phyloP scores from a whole-genome alignment of 1,140 invertebrate species.

The Drosophila repletoides region DNA sequence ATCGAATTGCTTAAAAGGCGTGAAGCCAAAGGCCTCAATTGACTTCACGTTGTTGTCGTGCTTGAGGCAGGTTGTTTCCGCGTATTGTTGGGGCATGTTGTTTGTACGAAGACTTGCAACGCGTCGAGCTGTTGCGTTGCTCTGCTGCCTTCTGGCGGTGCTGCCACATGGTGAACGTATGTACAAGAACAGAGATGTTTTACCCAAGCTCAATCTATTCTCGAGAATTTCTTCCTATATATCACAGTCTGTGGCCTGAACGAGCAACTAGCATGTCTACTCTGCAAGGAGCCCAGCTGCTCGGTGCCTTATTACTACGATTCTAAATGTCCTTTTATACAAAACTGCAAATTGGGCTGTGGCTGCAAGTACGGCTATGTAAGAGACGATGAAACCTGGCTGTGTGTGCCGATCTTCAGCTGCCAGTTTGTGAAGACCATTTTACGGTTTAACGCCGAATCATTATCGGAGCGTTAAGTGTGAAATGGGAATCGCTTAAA shows the following conservation, averaged over 20 bases:
- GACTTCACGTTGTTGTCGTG: constrained; percentile 5
- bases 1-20: constrained; percentile 26
- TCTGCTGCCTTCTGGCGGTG: background rate
- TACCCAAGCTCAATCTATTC: background rate
- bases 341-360: constrained; percentile 37
- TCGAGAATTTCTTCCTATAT: background rate
- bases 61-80: constrained; percentile 1
- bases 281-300: constrained; percentile 40
- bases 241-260: constrained; percentile 47
- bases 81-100: constrained; percentile 18
- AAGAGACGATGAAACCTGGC: constrained; percentile 22
- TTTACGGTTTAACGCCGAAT: background rate
- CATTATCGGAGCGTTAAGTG: background rate
- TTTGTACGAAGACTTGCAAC: constrained; percentile 28
- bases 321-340: background rate
- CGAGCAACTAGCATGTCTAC: constrained; percentile 39
- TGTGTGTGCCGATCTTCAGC: constrained; percentile 22
- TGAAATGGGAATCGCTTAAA: background rate
- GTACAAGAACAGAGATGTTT: constrained; percentile 4
- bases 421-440: constrained; percentile 1
- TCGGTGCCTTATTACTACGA: background rate
- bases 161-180: constrained; percentile 14
- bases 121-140: background rate
- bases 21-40: constrained; percentile 2
- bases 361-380: constrained; percentile 47